Base-by-base conservation (phyloP, 2,797 vertebrate genomes). In the Arrhamphus sclerolepis region DNA sequence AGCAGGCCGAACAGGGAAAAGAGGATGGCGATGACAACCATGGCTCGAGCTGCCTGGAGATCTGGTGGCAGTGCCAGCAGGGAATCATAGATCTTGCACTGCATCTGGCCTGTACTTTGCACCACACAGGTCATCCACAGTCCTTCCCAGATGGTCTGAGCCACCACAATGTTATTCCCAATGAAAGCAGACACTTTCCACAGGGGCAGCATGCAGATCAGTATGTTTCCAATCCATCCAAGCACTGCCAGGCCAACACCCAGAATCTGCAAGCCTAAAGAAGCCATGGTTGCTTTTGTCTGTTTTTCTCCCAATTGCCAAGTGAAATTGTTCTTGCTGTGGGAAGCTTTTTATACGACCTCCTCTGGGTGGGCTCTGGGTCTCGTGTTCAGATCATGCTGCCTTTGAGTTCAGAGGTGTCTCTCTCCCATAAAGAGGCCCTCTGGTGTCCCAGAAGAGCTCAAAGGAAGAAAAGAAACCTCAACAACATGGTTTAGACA, bases 141-240 rank as follows among this genome's bases (percentile, higher is more conserved):
- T 5, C 91, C 91, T 38, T 93, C 92, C 90, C 91, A 93, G 29
- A 90, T 88, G 22, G 73, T 85, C 82, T 92, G 90, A 31, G 91
- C 91, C 41, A 90, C 85, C 34, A 93, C 87, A 1, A 92, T 92
- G 83, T 92, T 92, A 85, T 91, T 92, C 47, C 90, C 91, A 7
- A 92, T 86, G 54, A 93, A 92, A 5, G 90, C 91, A 5, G 89
- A 89, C 34, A 92, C 91, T 40, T 86, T 92, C 91, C 91, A 93
- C 72, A 92, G 73, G 1, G 91, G 92, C 41, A 92, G 80, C 69
- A 88, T 81, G 38, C 90, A 92, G 72, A 91, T 91, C 18, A 89
- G 66, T 20, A 92, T 89, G 78, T 81, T 90, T 28, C 89, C 91
- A 6, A 92, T 60, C 90, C 90, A 91, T 4, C 92, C 91, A 0